A percentile compares a stretch with the other conserved stretches of the same genome.
phyloP scores from a whole-genome alignment of 2,113 vertebrate species.

The Burhinus oedicnemus region DNA sequence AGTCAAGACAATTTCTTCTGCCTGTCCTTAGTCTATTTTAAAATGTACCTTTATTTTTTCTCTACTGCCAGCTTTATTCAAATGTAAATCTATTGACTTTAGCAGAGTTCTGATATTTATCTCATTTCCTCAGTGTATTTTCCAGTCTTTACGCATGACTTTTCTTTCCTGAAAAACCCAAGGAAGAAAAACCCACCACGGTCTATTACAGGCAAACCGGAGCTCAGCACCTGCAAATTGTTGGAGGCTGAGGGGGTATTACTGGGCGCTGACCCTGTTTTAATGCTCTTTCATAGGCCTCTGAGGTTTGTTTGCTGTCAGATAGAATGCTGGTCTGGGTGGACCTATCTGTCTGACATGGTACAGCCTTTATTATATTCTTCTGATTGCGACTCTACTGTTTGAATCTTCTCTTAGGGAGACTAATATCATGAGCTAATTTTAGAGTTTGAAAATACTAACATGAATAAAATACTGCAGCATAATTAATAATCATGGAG shows the following conservation, averaged over 20 bases:
- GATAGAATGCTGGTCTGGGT: background rate
- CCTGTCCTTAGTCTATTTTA: background rate
- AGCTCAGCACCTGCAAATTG: background rate
- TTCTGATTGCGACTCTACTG: background rate
- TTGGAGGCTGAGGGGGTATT: background rate
- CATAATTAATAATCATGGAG: background rate
- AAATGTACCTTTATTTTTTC: background rate
- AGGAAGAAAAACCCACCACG: background rate
- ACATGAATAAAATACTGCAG: background rate
- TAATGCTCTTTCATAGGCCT: background rate
- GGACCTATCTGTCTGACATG: background rate
- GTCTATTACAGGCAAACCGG: background rate
- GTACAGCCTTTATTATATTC: background rate
- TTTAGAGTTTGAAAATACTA: background rate
- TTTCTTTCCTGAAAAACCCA: background rate
- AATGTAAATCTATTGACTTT: conserved; percentile 45
- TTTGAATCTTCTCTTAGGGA: background rate
- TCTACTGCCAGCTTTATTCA: background rate
- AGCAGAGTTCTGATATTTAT: conserved; percentile 40
- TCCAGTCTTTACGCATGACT: background rate
- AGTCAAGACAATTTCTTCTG: background rate
- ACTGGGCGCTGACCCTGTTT: background rate
- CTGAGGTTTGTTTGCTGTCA: background rate
- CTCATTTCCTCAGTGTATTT: conserved; percentile 42
- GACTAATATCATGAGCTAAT: background rate